Evolutionary conservation across 2,888 invertebrate species (phyloP), one percentile per base, ranked within the genome.

Genomic region (Biston stratarius): DNA sequence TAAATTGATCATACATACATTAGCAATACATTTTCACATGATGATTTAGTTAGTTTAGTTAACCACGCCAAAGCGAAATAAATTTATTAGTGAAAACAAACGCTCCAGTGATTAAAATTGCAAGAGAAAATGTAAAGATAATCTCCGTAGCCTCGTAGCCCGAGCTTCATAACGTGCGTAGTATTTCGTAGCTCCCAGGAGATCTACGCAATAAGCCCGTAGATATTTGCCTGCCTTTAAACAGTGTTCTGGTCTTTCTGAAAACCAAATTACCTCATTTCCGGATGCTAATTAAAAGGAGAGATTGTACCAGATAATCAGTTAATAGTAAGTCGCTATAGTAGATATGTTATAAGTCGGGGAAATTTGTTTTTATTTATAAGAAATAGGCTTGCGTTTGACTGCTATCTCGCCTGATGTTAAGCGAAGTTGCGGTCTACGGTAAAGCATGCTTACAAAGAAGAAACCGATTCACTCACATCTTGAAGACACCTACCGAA

Each of bases 161-260:
- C 55, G 62, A 62, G 62, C 52, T 51, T 15, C 64, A 58, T 63
- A 51, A n/a, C 36, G 33, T 45, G 40, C 59, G 64, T 64, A 58
- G 64, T 52, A 34, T n/a, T 44, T 59, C 42, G 64, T 59, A 64
- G 64, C 64, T 36, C 48, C 56, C 40, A 7, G 49, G 56, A 34
- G 45, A 36, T 61, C 53, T 40, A 48, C 55, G 40, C 44, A 38
- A 33, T 55, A 55, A 24, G 42, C 24, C 33, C 9, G 24, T 33
- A 42, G 24, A 12, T n/a, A 40, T 42, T 11, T 7, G n/a, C 47
- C 14, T 11, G 38, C 9, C 33, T 49, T 33, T 42, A 42, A n/a
- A n/a, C 51, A 42, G 33, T 51, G 33, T 60, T 59, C n/a, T n/a
- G 15, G 49, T 1, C 52, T 38, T 6, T 10, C 14, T 11, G 33